A percentile compares a stretch with the other conserved stretches of the same genome.
Conservation (phyloP, 2,113 vertebrate genomes). For the Lucifuga dentata region DNA sequence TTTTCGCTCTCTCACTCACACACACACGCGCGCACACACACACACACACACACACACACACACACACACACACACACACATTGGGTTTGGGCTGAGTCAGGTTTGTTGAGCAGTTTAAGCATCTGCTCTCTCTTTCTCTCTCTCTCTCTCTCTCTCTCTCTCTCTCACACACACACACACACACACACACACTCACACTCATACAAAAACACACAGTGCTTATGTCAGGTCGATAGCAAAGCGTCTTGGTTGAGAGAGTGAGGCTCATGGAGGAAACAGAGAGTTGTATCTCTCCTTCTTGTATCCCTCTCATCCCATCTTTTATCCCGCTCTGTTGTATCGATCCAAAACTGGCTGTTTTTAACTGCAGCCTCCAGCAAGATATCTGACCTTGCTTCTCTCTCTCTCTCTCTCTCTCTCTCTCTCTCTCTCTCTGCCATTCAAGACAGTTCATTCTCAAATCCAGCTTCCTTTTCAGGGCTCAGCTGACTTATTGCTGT, state of each 20-base stretch:
- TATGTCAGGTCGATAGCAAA: slow-evolving; percentile 40
- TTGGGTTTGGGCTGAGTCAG: slow-evolving; percentile 21
- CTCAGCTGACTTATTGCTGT: not conserved
- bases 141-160: not conserved
- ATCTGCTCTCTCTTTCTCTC: not conserved
- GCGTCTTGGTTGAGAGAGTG: slow-evolving; percentile 35
- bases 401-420: slow-evolving; percentile 1
- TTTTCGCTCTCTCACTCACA: not conserved
- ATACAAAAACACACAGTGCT: not conserved
- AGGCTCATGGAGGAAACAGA: slow-evolving; percentile 50
- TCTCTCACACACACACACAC: slow-evolving; percentile 10
- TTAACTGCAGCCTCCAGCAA: slow-evolving; percentile 56
- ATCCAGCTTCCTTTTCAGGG: too few relatives aligned
- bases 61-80: not conserved
- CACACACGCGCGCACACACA: not conserved
- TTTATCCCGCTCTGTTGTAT: slow-evolving; percentile 45
- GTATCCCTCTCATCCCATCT: slow-evolving; percentile 19
- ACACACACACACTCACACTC: not conserved
- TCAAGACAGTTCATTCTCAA: not conserved
- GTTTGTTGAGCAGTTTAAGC: slow-evolving; percentile 8
- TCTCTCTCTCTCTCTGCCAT: not conserved
- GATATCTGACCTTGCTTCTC: slow-evolving; percentile 28
- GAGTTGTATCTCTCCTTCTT: slow-evolving; percentile 18
- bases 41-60: slow-evolving; percentile 8
- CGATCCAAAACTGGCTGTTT: slow-evolving; percentile 52